Evolutionary conservation across 2,888 invertebrate genomes (phyloP).

Genomic region (Andrena bucephala): DNA sequence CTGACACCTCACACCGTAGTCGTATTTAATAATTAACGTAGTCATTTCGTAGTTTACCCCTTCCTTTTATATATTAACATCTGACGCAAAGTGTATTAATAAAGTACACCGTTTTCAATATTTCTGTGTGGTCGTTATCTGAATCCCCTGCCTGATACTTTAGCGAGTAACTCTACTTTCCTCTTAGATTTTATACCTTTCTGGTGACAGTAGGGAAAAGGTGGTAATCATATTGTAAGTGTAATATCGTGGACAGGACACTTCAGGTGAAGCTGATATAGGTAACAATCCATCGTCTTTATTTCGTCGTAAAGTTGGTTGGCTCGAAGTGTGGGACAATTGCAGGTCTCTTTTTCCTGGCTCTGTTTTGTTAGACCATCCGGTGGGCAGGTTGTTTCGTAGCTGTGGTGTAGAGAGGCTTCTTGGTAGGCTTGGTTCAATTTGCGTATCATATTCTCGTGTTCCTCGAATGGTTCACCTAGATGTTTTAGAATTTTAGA

Average conservation of each 20-base stretch:
- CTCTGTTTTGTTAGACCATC: background rate
- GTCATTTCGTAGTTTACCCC: background rate
- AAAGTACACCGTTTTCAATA: constrained; percentile 23
- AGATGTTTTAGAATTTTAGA: background rate
- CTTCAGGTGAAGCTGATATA: constrained; percentile 26
- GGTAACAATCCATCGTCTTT: constrained; percentile 58
- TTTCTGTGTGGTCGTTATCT: too few relatives aligned
- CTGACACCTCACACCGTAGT: background rate
- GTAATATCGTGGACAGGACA: constrained; percentile 53
- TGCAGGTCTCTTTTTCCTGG: background rate
- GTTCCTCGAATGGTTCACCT: constrained; percentile 52
- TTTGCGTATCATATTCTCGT: background rate
- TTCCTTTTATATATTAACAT: constrained; percentile 20
- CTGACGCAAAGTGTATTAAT: constrained; percentile 13
- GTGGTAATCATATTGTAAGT: background rate
- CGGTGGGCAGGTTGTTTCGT: background rate
- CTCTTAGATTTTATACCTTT: background rate
- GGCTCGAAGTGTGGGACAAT: background rate
- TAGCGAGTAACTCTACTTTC: too few relatives aligned
- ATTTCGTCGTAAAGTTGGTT: constrained; percentile 46
- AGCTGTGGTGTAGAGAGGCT: background rate
- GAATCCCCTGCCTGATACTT: too few relatives aligned
- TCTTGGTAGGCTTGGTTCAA: background rate
- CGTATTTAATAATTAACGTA: background rate
- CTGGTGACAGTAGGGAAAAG: background rate